Conservation (phyloP, 2,888 invertebrate genomes). For the Hesperia comma region DNA sequence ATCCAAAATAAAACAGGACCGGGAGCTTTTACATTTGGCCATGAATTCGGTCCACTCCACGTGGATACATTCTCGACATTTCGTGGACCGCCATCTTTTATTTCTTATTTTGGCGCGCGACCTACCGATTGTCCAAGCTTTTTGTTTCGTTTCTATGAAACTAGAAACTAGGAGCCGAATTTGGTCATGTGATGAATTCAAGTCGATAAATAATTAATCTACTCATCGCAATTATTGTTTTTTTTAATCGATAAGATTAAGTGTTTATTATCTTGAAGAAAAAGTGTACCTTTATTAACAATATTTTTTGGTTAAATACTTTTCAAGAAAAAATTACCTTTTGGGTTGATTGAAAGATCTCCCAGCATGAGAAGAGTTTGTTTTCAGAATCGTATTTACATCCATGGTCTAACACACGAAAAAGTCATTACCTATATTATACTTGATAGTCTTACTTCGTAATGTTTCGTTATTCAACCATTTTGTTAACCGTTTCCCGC, state of each 20-base stretch:
- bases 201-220: no score
- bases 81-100: conserved; percentile 65
- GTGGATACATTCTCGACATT: conserved; percentile 77
- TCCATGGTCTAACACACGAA: no score
- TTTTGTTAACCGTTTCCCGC: neutral
- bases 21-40: conserved; percentile 67
- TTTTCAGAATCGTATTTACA: no score
- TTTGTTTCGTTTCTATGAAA: conserved; percentile 38
- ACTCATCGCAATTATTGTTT: no score
- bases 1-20: conserved; percentile 77
- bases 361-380: no score
- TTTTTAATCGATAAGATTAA: neutral
- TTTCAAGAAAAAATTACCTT: no score
- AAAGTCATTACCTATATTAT: no score
- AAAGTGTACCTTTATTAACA: no score
- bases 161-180: conserved; percentile 37
- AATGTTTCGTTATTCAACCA: neutral
- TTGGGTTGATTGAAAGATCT: no score
- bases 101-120: conserved; percentile 67
- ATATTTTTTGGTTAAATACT: no score
- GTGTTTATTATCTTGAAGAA: no score
- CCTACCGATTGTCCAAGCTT: conserved; percentile 44
- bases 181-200: neutral
- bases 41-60: conserved; percentile 66
- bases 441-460: no score